These are phyloP conservation scores for Oceanodroma tethys DNA, from an alignment of 2,113 vertebrate species.

Conservation along the genomic window DNA sequence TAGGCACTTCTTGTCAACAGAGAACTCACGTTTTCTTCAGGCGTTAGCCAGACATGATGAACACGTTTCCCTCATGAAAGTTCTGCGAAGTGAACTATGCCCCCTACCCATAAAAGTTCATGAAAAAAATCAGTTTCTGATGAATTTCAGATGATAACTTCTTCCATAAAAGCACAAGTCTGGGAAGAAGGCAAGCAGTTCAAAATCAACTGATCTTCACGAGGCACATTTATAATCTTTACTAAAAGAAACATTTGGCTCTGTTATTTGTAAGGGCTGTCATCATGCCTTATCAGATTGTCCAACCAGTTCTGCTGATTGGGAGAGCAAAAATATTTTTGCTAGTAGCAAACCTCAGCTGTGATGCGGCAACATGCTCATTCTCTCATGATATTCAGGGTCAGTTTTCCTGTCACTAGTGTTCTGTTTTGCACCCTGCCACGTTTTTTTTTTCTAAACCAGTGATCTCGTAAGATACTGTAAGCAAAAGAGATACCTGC, in stretches of 20 bases:
- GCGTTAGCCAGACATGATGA: neutral
- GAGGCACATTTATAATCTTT: neutral
- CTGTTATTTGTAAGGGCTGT: neutral
- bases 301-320: neutral
- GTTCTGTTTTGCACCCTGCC: neutral
- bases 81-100: neutral
- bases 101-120: neutral
- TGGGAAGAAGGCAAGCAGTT: neutral
- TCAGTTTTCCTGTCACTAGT: neutral
- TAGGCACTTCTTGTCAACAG: neutral
- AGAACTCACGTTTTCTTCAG: neutral
- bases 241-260: neutral
- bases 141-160: neutral
- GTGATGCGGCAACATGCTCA: neutral
- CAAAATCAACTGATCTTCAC: neutral
- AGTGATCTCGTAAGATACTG: neutral
- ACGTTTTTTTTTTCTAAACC: neutral
- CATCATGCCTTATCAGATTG: neutral
- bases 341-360: neutral
- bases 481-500: neutral
- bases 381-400: neutral
- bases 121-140: neutral
- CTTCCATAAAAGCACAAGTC: neutral
- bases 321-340: neutral
- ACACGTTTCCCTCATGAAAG: fast-evolving